Conservation (phyloP, 92 coral and sea anemone genomes). For the Paragorgia papillata region DNA sequence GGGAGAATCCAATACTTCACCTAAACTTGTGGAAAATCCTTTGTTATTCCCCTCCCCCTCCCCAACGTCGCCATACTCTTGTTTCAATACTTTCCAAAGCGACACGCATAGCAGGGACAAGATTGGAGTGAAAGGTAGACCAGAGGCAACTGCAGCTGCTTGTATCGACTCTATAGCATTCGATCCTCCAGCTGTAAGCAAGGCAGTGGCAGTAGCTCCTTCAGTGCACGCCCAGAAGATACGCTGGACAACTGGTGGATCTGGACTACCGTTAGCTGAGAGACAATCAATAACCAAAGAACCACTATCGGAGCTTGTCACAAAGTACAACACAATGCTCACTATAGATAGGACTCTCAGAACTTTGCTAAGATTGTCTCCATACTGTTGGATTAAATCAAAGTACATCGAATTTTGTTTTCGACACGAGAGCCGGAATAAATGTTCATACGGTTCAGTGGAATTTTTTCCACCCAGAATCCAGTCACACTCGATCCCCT, state of each 20-base stretch:
- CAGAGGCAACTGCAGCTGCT: slow-evolving; percentile 72
- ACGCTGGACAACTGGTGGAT: slow-evolving; percentile 79
- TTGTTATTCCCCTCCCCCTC: slow-evolving; percentile 64
- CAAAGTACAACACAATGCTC: slow-evolving; percentile 76
- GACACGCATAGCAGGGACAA: slow-evolving; percentile 72
- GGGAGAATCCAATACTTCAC: slow-evolving; percentile 47
- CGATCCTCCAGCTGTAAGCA: slow-evolving; percentile 74
- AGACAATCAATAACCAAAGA: slow-evolving; percentile 84
- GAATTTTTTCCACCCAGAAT: slow-evolving; percentile 62
- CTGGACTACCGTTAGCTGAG: slow-evolving; percentile 85
- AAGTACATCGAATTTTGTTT: slow-evolving; percentile 67
- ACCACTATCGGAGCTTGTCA: slow-evolving; percentile 94
- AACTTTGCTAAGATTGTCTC: slow-evolving; percentile 58
- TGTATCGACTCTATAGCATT: slow-evolving; percentile 70
- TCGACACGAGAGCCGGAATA: slow-evolving; percentile 85
- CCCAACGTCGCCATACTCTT: slow-evolving; percentile 66
- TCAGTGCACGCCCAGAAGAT: slow-evolving; percentile 92
- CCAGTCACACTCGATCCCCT: slow-evolving; percentile 59
- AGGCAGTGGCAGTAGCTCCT: slow-evolving; percentile 85
- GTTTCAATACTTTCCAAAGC: slow-evolving; percentile 75
- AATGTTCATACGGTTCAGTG: slow-evolving; percentile 56
- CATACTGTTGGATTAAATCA: slow-evolving; percentile 74
- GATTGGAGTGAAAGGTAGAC: slow-evolving; percentile 66
- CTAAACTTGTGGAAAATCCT: slow-evolving; percentile 49
- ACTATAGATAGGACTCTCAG: slow-evolving; percentile 66